These are phyloP conservation scores for Rapana venosa DNA, from an alignment of 2,888 invertebrate species.

Conservation along the genomic window DNA sequence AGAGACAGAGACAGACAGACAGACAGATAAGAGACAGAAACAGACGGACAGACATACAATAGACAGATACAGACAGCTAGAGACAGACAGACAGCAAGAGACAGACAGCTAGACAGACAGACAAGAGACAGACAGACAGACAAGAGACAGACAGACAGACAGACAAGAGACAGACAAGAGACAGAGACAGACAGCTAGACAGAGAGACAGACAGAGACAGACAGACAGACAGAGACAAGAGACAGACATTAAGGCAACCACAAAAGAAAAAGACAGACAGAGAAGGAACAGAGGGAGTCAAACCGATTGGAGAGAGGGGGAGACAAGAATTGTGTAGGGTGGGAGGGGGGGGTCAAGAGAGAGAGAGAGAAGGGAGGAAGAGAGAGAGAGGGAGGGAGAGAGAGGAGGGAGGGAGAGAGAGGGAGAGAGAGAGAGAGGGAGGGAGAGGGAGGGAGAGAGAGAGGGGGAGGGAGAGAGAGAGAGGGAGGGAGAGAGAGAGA, in stretches of 20 bases:
- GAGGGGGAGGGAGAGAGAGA: not conserved
- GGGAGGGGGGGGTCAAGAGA: not conserved
- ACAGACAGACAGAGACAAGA: not conserved
- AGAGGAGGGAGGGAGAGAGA: not conserved
- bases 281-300: too few species aligned
- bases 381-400: conserved; percentile 11
- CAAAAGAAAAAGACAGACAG: not conserved
- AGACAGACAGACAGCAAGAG: not conserved
- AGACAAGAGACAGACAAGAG: not conserved
- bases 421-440: not conserved
- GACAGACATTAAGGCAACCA: not conserved
- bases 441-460: too few species aligned
- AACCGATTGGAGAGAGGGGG: not conserved
- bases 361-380: not conserved
- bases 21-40: not conserved
- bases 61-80: too few species aligned
- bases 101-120: not conserved
- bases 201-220: not conserved
- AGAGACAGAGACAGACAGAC: too few species aligned
- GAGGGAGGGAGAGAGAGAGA: conserved; percentile 25
- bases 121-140: not conserved
- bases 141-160: not conserved
- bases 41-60: conserved; percentile 33
- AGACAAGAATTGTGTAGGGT: not conserved
- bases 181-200: not conserved